Percentiles rank a stretch among this genome's conserved stretches.
phyloP scores from a whole-genome alignment of 2,888 invertebrate genomes.

The Asteroscopus sphinx region DNA sequence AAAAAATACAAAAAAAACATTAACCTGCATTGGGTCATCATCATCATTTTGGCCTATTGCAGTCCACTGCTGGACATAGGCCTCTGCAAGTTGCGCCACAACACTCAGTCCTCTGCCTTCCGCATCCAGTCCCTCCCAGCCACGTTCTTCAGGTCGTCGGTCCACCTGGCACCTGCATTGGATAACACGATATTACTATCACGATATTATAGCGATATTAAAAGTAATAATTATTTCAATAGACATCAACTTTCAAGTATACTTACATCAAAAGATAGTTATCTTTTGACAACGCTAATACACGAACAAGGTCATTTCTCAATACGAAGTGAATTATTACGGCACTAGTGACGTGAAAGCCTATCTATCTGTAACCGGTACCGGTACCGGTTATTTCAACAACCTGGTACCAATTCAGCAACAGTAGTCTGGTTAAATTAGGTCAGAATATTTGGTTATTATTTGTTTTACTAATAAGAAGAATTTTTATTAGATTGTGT shows the following conservation, averaged over 20 bases:
- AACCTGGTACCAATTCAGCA: conserved; percentile 55
- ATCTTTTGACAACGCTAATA: conserved; percentile 50
- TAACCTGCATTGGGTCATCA: too few relatives aligned
- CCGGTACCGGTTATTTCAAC: conserved; percentile 56
- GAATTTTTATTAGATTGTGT: conserved; percentile 18
- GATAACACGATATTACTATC: too few relatives aligned
- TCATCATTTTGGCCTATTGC: too few relatives aligned
- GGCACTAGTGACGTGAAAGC: conserved; percentile 53
- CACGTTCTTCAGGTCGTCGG: too few relatives aligned
- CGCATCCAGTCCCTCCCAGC: too few relatives aligned
- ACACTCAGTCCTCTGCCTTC: too few relatives aligned
- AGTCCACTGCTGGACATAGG: too few relatives aligned
- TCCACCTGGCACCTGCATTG: too few relatives aligned
- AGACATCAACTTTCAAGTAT: not conserved
- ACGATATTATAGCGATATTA: too few relatives aligned
- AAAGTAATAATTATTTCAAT: not conserved
- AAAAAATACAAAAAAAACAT: too few relatives aligned
- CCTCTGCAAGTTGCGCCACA: too few relatives aligned
- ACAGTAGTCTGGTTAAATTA: conserved; percentile 33
- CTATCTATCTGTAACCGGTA: conserved; percentile 53
- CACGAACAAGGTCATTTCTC: conserved; percentile 53
- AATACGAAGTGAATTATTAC: conserved; percentile 39
- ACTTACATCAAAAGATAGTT: conserved; percentile 30
- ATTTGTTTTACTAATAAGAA: conserved; percentile 26
- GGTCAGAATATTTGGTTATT: conserved; percentile 41